A percentile compares a stretch with the other conserved stretches of the same genome.
These are phyloP conservation scores for Stramonita haemastoma DNA, from an alignment of 2,888 invertebrate species.

Conservation along the genomic window DNA sequence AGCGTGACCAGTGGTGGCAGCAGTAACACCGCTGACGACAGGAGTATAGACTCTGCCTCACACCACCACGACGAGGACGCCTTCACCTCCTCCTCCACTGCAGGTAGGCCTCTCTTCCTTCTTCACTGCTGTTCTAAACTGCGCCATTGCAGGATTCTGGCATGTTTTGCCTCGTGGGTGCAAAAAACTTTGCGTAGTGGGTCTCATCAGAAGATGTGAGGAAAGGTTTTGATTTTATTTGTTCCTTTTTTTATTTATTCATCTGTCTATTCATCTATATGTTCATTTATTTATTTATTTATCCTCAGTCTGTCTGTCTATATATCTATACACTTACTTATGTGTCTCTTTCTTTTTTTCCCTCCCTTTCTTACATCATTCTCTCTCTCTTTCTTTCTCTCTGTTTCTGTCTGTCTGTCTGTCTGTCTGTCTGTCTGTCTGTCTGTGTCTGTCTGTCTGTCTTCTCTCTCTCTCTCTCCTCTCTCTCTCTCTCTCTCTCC, in stretches of 20 bases:
- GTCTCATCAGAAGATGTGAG: too few species aligned
- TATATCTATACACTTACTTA: too few species aligned
- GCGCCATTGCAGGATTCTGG: neutral
- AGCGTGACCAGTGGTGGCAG: constrained; percentile 31
- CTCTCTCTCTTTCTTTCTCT: too few species aligned
- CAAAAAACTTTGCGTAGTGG: too few species aligned
- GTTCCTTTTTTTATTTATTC: neutral
- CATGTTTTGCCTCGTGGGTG: neutral
- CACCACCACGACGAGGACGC: constrained; percentile 2
- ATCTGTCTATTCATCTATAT: neutral
- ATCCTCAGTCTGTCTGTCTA: neutral
- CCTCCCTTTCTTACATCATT: too few species aligned
- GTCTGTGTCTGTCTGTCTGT: too few species aligned
- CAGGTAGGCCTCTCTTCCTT: neutral
- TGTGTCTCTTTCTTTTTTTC: too few species aligned
- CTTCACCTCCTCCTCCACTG: neutral
- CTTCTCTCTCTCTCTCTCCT: too few species aligned
- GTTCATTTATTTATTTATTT: neutral
- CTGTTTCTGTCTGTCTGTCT: too few species aligned
- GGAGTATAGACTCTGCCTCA: neutral
- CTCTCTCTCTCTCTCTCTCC: too few species aligned
- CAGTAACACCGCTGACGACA: constrained; percentile 24
- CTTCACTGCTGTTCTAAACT: neutral
- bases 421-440: too few species aligned
- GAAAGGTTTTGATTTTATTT: neutral